A percentile compares a stretch with the other conserved stretches of the same genome.
phyloP scores from a whole-genome alignment of 2,113 vertebrate species.

The Megalops atlanticus region DNA sequence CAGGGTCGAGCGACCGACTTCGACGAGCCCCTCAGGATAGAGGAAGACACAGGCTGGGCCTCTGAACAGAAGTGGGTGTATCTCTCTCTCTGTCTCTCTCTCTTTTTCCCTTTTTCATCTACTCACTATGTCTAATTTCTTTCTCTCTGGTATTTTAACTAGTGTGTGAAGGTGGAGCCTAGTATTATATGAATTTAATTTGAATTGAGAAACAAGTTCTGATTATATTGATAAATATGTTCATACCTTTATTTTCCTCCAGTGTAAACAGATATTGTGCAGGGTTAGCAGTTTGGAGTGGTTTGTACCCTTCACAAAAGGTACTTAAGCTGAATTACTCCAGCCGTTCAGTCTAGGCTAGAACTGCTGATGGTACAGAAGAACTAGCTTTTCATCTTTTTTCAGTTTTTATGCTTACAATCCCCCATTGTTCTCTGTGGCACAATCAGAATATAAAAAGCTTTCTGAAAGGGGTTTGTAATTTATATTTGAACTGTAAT shows the following conservation, averaged over 20 bases:
- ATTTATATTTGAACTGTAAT: too few species aligned
- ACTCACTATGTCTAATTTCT: too few species aligned
- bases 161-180: not conserved
- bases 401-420: too few species aligned
- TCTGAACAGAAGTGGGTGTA: constrained; percentile 74
- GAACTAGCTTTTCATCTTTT: not conserved
- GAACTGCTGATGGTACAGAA: not conserved
- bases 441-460: too few species aligned
- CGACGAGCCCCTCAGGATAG: constrained; percentile 89
- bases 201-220: too few species aligned
- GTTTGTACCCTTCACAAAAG: not conserved
- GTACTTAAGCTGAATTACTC: not conserved
- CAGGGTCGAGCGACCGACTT: constrained; percentile 80
- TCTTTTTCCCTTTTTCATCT: too few species aligned
- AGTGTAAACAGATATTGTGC: not conserved
- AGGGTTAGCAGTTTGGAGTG: not conserved
- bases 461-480: too few species aligned
- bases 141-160: not conserved
- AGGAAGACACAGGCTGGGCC: constrained; percentile 84
- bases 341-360: too few species aligned
- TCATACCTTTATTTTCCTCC: not conserved
- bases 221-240: not conserved
- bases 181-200: not conserved
- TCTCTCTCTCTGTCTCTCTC: not conserved
- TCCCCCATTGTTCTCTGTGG: too few species aligned